Base-by-base conservation (phyloP, 2,113 vertebrate species). In the Camelus bactrianus region DNA sequence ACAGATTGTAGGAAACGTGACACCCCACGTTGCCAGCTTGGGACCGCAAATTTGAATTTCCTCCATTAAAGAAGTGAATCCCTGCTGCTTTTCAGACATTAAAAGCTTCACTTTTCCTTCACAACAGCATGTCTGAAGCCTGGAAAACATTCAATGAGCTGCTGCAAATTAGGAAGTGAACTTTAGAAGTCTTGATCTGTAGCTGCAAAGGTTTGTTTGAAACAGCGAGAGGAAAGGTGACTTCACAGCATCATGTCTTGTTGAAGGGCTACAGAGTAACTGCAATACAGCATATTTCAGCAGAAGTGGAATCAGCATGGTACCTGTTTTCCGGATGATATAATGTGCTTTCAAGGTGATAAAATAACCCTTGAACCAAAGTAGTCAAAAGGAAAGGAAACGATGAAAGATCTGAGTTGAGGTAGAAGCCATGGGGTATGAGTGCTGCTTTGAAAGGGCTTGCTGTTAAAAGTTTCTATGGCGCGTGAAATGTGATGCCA, bases 41-140 rank as follows among this genome's bases (percentile, higher is more conserved):
- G 93, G 64, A 54, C 8, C 20, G 67, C 62, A 95, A n/a, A 96
- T 96, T 67, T 91, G 77, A 96, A 96, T 91, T 82, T 91, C 89
- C 73, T 89, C 67, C 81, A 82, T 20, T 60, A 80, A n/a, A 95
- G 38, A 89, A 82, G 67, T 85, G 62, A 94, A 91, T 93, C 46
- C 91, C 77, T 93, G 91, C 16, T 95, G 94, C 64, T 96, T 80
- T 86, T 46, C 42, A 73, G 89, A 94, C 46, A 8, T 94, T 94
- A 70, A 94, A 95, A 95, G 73, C 50, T 82, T 96, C 38, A 24
- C 32, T 80, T 60, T 97, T 82, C 12, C 52, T 85, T 96, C 96
- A 19, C 65, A 88, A 84, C 46, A 69, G 81, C n/a, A 13, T 64
- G 70, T 94, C 86, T 81, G 54, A 89, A 79, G 48, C 35, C 85